Evolutionary conservation across 2,888 invertebrate species (phyloP).

Genomic region (Drosophila villosipedis): DNA sequence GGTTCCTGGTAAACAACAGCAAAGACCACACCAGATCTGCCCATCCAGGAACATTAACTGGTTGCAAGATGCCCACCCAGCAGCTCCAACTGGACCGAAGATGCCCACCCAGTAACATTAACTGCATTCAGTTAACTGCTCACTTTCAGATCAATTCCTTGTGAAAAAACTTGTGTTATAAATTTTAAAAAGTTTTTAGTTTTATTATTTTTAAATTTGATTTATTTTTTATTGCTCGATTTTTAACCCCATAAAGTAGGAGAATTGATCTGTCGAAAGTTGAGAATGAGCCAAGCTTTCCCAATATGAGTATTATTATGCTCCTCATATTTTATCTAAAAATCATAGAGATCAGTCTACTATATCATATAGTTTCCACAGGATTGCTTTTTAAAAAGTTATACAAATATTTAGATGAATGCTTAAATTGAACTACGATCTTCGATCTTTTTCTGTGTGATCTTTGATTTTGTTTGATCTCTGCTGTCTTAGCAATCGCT

Average conservation of each 20-base stretch:
- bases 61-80: background rate
- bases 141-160: background rate
- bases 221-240: too few species aligned
- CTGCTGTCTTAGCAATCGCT: too few species aligned
- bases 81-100: background rate
- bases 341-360: background rate
- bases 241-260: too few species aligned
- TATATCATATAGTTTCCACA: background rate
- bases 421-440: background rate
- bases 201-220: too few species aligned
- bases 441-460: background rate
- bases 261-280: background rate
- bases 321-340: accelerated
- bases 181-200: background rate
- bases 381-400: background rate
- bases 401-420: background rate
- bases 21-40: background rate
- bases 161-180: too few species aligned
- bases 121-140: background rate
- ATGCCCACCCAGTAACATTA: background rate
- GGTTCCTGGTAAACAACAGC: constrained; percentile 69
- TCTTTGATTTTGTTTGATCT: background rate
- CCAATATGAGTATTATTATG: background rate
- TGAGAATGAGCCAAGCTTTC: background rate
- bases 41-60: background rate